phyloP scores from a whole-genome alignment of 2,888 invertebrate species.

The Nasonovia ribisnigri region DNA sequence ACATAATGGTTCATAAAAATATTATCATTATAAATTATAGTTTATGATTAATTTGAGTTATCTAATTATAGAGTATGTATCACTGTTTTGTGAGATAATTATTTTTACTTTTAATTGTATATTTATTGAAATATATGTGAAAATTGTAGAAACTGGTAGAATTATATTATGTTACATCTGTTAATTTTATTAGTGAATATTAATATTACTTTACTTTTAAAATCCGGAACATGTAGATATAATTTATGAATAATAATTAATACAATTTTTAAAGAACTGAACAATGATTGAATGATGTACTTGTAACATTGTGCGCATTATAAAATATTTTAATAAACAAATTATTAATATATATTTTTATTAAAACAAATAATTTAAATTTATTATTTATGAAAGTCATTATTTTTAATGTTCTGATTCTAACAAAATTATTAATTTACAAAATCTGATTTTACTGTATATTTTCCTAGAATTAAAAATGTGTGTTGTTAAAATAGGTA shows the following conservation, averaged over 20 bases:
- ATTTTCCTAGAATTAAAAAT: background rate
- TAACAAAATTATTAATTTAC: background rate
- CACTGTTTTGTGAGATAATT: background rate
- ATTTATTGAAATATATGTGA: conserved; percentile 4
- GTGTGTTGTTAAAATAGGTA: background rate
- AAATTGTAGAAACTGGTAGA: conserved; percentile 38
- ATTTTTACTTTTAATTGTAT: conserved; percentile 24
- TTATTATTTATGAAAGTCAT: background rate
- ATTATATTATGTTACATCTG: background rate
- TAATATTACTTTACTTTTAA: background rate
- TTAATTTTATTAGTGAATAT: conserved; percentile 8
- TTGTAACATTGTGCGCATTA: background rate
- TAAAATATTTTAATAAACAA: background rate
- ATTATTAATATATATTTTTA: background rate
- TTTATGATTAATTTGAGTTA: conserved; percentile 21
- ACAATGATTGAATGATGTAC: background rate
- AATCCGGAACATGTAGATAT: background rate
- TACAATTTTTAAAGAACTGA: conserved; percentile 19
- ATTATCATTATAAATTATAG: background rate
- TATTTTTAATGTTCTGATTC: background rate
- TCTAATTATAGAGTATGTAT: background rate
- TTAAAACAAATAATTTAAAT: background rate
- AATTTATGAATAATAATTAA: conserved; percentile 15
- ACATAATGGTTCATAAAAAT: background rate
- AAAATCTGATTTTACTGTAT: background rate